These are phyloP conservation scores for Timandra comae DNA, from an alignment of 2,888 invertebrate genomes.

Conservation along the genomic window DNA sequence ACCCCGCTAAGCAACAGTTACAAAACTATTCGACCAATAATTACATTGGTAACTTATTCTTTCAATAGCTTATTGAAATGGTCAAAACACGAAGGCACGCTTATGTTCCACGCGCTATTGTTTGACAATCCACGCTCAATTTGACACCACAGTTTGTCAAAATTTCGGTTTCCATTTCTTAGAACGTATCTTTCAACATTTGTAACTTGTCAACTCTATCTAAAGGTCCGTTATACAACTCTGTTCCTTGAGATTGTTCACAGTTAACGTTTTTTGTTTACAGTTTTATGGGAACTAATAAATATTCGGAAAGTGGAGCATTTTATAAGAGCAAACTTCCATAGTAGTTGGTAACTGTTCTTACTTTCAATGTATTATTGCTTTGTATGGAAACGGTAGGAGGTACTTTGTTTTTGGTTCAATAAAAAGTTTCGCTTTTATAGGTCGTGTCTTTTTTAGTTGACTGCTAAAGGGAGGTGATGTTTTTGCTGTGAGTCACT, in stretches of 20 bases:
- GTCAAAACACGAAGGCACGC: constrained; percentile 70
- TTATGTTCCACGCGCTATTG: constrained; percentile 54
- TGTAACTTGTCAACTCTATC: constrained; percentile 48
- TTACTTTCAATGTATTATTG: constrained; percentile 63
- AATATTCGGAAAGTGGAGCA: constrained; percentile 68
- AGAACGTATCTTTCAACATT: constrained; percentile 49
- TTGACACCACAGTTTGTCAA: constrained; percentile 70
- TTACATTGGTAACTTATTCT: constrained; percentile 66
- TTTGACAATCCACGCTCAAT: constrained; percentile 41
- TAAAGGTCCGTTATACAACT: constrained; percentile 61
- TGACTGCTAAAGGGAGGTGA: too few species aligned
- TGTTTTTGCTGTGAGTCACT: too few species aligned
- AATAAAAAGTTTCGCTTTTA: constrained; percentile 65
- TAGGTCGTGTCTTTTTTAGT: constrained; percentile 27
- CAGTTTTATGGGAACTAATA: constrained; percentile 62
- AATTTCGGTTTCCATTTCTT: constrained; percentile 71
- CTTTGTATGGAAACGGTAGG: constrained; percentile 37
- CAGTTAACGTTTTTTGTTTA: constrained; percentile 57
- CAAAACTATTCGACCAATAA: constrained; percentile 52
- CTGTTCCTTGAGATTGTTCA: constrained; percentile 39
- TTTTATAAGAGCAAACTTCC: constrained; percentile 67
- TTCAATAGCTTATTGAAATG: constrained; percentile 56
- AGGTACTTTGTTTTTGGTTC: constrained; percentile 35
- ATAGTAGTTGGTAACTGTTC: constrained; percentile 69
- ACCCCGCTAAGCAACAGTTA: constrained; percentile 68